These are phyloP conservation scores for Acromyrmex heyeri DNA, from an alignment of 1,140 invertebrate genomes.

Conservation along the genomic window DNA sequence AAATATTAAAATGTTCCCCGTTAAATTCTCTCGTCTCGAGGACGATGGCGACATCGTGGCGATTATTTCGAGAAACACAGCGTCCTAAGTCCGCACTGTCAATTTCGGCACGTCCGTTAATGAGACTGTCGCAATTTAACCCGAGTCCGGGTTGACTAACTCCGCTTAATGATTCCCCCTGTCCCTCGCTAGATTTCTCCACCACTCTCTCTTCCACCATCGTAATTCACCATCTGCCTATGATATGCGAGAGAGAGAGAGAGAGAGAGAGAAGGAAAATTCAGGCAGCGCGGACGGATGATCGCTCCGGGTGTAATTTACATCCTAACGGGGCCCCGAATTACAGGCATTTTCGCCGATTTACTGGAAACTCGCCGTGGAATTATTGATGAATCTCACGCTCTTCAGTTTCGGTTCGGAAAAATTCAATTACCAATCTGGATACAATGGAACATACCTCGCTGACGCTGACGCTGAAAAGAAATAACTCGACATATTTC, in stretches of 20 bases:
- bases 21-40: not conserved
- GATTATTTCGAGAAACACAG: constrained; percentile 47
- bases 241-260: constrained; percentile 39
- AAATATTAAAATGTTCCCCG: not conserved
- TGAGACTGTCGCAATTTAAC: constrained; percentile 58
- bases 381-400: constrained; percentile 51
- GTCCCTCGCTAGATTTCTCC: not conserved
- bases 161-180: constrained; percentile 50
- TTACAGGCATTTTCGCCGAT: constrained; percentile 42
- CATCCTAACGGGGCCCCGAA: constrained; percentile 41
- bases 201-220: not conserved
- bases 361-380: constrained; percentile 28
- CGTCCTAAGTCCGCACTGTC: constrained; percentile 36
- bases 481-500: constrained; percentile 42
- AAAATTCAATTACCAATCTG: constrained; percentile 47
- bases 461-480: not conserved
- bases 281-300: constrained; percentile 40
- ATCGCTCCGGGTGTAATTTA: constrained; percentile 55
- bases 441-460: constrained; percentile 26
- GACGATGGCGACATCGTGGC: not conserved
- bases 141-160: constrained; percentile 45
- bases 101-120: constrained; percentile 45
- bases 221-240: constrained; percentile 2
- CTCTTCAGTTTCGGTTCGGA: constrained; percentile 10
- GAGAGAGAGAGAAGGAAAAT: constrained; percentile 40